phyloP scores from a whole-genome alignment of 1,140 invertebrate species.

The Eciton burchellii region DNA sequence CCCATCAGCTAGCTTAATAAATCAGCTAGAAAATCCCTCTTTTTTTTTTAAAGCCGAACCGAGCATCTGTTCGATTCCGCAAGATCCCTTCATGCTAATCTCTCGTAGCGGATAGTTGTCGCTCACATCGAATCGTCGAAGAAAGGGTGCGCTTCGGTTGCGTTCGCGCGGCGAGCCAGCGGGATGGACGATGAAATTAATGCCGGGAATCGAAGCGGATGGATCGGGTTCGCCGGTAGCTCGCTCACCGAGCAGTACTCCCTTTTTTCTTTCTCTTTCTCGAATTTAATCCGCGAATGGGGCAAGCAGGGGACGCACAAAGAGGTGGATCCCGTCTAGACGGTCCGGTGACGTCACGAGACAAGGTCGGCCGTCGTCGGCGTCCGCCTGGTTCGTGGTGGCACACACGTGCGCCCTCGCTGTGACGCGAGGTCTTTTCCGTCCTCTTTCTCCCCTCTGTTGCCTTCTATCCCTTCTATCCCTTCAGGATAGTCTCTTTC shows the following conservation, averaged over 20 bases:
- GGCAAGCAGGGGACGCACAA: slow-evolving; percentile 74
- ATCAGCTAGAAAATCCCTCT: background rate
- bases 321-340: slow-evolving; percentile 78
- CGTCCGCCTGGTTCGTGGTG: slow-evolving; percentile 61
- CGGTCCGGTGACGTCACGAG: slow-evolving; percentile 76
- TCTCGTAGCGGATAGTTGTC: background rate
- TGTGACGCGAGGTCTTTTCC: slow-evolving; percentile 34
- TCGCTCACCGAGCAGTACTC: slow-evolving; percentile 62
- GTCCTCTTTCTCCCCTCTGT: slow-evolving; percentile 35
- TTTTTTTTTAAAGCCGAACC: slow-evolving; percentile 26
- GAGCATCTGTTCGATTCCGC: slow-evolving; percentile 24
- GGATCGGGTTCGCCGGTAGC: slow-evolving; percentile 64
- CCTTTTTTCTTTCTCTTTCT: slow-evolving; percentile 62
- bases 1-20: slow-evolving; percentile 17
- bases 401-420: slow-evolving; percentile 46
- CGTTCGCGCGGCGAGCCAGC: background rate
- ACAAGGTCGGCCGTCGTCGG: slow-evolving; percentile 78
- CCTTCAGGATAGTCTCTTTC: slow-evolving; percentile 21
- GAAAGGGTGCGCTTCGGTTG: slow-evolving; percentile 3
- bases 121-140: slow-evolving; percentile 13
- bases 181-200: slow-evolving; percentile 55
- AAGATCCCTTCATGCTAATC: background rate
- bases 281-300: slow-evolving; percentile 76
- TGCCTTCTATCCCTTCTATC: slow-evolving; percentile 8
- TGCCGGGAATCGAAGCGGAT: slow-evolving; percentile 67